phyloP scores from a whole-genome alignment of 2,888 invertebrate genomes.

The Athalia rosae region DNA sequence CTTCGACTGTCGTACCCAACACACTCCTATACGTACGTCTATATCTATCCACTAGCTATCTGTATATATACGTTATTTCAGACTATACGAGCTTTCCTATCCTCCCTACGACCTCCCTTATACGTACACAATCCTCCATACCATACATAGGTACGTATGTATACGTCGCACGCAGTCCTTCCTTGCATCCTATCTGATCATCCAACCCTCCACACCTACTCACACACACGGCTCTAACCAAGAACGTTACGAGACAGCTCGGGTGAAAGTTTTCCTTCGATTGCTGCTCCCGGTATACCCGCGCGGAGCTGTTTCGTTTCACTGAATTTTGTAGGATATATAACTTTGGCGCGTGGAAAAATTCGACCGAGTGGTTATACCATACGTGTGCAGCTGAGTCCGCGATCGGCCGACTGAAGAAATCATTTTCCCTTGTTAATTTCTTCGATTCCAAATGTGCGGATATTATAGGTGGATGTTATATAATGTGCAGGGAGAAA shows the following conservation, averaged over 20 bases:
- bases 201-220: slow-evolving; percentile 44
- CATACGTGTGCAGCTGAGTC: too few relatives aligned
- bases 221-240: slow-evolving; percentile 19
- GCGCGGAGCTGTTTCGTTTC: neutral
- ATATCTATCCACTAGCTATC: neutral
- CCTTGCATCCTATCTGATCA: slow-evolving; percentile 49
- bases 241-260: neutral
- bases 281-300: neutral
- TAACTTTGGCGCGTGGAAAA: too few relatives aligned
- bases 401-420: too few relatives aligned
- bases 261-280: slow-evolving; percentile 36
- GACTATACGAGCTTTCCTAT: slow-evolving; percentile 15
- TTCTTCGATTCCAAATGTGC: too few relatives aligned
- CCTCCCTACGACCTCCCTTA: slow-evolving; percentile 14
- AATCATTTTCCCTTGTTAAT: too few relatives aligned
- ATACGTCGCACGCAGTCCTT: neutral
- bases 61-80: neutral
- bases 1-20: slow-evolving; percentile 33
- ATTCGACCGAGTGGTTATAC: too few relatives aligned
- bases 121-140: slow-evolving; percentile 8
- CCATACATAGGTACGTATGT: neutral
- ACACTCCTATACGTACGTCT: neutral
- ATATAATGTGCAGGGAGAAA: too few relatives aligned
- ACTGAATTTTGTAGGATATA: neutral
- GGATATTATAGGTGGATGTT: too few relatives aligned